A percentile compares a stretch with the other conserved stretches of the same genome.
These are phyloP conservation scores for Tetrax tetrax DNA, from an alignment of 2,113 vertebrate genomes.

Conservation along the genomic window DNA sequence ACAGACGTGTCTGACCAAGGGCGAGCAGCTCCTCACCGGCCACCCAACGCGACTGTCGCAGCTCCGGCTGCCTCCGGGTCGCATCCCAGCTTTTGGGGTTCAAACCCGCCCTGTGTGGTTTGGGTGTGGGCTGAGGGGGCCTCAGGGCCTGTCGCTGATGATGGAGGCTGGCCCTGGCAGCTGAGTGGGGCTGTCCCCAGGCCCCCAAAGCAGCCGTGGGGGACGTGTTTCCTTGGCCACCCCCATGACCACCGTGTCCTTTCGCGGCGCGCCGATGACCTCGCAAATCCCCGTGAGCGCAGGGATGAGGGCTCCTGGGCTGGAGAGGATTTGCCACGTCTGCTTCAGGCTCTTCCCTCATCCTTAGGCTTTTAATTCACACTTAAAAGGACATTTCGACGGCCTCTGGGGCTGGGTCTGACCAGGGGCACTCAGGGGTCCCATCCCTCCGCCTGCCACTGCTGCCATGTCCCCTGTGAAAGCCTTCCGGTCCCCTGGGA, in stretches of 20 bases:
- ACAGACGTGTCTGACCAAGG: neutral
- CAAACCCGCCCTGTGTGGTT: neutral
- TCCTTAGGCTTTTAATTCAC: neutral
- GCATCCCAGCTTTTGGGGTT: neutral
- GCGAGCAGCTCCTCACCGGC: rapidly evolving
- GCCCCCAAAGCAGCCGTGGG: neutral
- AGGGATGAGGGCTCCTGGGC: neutral
- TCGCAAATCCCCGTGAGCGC: rapidly evolving
- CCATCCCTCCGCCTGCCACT: rapidly evolving
- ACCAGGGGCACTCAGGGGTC: neutral
- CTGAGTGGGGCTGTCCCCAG: neutral
- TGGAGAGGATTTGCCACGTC: neutral
- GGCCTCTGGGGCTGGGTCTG: neutral
- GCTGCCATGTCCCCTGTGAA: rapidly evolving
- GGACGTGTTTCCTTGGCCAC: neutral
- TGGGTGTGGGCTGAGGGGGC: too few relatives aligned
- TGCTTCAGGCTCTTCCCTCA: neutral
- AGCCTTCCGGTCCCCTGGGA: neutral
- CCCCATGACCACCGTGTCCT: rapidly evolving
- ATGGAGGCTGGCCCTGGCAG: neutral
- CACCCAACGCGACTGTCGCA: rapidly evolving
- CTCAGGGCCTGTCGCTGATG: neutral
- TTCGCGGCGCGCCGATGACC: rapidly evolving
- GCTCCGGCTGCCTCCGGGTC: neutral
- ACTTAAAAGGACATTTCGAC: neutral